Evolutionary conservation across 1,140 invertebrate species (phyloP).

Genomic region (Sitophilus oryzae): DNA sequence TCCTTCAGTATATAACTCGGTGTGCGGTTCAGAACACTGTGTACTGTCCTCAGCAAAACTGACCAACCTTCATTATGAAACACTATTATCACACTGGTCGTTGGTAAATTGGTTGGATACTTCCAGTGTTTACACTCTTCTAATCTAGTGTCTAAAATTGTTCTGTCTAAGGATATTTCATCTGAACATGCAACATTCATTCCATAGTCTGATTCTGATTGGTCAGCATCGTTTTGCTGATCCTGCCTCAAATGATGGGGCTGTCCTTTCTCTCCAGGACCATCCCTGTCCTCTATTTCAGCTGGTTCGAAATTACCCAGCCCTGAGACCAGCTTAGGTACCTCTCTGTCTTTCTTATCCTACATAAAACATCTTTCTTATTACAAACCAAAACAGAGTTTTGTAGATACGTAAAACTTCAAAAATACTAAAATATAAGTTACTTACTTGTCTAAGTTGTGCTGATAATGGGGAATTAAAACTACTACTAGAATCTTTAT

Average conservation of each 20-base stretch:
- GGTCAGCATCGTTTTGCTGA: conserved; percentile 65
- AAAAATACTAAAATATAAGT: not conserved
- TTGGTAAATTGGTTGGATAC: conserved; percentile 83
- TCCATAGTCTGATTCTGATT: conserved; percentile 82
- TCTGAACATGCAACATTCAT: conserved; percentile 98
- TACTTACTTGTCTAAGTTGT: conserved; percentile 10
- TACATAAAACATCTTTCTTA: conserved; percentile 3
- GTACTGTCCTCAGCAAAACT: conserved; percentile 91
- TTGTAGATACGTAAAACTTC: too few relatives aligned
- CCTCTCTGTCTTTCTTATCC: conserved; percentile 18
- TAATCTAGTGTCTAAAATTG: conserved; percentile 80
- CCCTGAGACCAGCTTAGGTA: conserved; percentile 35
- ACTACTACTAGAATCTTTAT: conserved; percentile 10
- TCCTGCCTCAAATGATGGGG: conserved; percentile 65
- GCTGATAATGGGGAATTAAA: conserved; percentile 5
- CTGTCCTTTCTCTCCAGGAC: conserved; percentile 81
- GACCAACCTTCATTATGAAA: conserved; percentile 99
- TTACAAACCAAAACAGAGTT: too few relatives aligned
- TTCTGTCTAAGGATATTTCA: conserved; percentile 67
- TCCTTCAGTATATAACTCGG: conserved; percentile 89
- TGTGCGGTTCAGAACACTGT: conserved; percentile 89
- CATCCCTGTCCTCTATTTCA: conserved; percentile 52
- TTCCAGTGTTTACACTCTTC: conserved; percentile 95
- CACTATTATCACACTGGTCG: conserved; percentile 92
- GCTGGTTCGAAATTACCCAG: conserved; percentile 66